phyloP scores from a whole-genome alignment of 2,888 invertebrate genomes.

The Eristalis tenax region DNA sequence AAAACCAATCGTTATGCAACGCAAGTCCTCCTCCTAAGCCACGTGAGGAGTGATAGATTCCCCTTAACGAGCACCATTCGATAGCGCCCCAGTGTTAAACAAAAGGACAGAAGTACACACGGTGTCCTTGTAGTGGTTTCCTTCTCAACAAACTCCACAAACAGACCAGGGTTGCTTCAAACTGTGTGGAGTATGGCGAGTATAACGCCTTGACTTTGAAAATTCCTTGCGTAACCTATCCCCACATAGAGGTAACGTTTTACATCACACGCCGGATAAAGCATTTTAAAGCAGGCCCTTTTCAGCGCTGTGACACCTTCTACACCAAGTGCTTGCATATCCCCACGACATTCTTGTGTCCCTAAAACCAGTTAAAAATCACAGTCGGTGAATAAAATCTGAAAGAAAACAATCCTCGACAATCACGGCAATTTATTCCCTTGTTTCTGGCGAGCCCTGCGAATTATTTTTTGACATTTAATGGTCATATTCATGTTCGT shows the following conservation, averaged over 20 bases:
- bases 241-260: background rate
- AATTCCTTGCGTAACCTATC: background rate
- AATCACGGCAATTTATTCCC: background rate
- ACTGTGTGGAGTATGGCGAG: background rate
- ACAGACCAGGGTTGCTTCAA: no score
- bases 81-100: no score
- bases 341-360: background rate
- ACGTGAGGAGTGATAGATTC: no score
- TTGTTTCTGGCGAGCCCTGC: background rate
- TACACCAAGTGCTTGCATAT: background rate
- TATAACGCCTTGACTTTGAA: background rate
- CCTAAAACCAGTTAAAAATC: background rate
- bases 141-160: no score
- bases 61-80: no score
- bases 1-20: no score
- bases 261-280: background rate
- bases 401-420: no score
- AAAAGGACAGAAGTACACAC: no score
- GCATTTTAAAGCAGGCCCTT: background rate
- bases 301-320: background rate
- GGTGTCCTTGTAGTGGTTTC: no score
- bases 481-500: constrained; percentile 45
- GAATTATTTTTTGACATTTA: constrained; percentile 40
- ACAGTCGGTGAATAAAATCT: no score
- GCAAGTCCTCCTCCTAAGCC: no score